These are phyloP conservation scores for Acrocephalus arundinaceus DNA, from an alignment of 2,113 vertebrate genomes.

Conservation along the genomic window DNA sequence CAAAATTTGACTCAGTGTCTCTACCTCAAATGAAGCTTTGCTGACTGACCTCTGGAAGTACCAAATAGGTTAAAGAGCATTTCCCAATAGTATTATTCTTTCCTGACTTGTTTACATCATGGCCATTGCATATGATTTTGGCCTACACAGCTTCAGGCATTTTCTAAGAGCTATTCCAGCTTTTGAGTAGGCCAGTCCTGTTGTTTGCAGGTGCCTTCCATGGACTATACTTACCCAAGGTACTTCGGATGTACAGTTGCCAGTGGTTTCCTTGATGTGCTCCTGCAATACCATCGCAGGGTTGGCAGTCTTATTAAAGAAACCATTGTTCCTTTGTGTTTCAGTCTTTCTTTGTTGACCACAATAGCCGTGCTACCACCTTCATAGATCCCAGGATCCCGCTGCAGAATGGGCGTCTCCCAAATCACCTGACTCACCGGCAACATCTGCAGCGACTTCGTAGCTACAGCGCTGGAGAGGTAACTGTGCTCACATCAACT, in stretches of 20 bases:
- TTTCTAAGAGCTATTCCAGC: neutral
- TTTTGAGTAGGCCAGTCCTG: neutral
- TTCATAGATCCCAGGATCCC: slow-evolving; percentile 98
- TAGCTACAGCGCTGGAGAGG: slow-evolving; percentile 98
- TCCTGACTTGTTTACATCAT: neutral
- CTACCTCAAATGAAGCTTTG: neutral
- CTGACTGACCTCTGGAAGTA: neutral
- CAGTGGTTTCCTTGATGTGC: neutral
- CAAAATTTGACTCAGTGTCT: neutral
- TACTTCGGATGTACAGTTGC: neutral
- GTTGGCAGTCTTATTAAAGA: neutral
- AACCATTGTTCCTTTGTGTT: neutral
- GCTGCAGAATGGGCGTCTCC: slow-evolving; percentile 91
- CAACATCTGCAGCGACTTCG: slow-evolving; percentile 95
- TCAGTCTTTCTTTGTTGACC: slow-evolving; percentile 98
- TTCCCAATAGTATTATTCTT: neutral
- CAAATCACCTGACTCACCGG: slow-evolving; percentile 90
- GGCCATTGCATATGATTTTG: neutral
- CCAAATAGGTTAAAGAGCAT: neutral
- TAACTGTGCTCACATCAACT: slow-evolving; percentile 20
- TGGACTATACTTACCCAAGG: neutral
- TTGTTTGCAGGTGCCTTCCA: neutral
- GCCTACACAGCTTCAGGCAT: neutral
- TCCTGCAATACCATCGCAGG: neutral
- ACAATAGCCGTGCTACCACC: slow-evolving; percentile 96